A percentile compares a stretch with the other conserved stretches of the same genome.
Conservation (phyloP, 2,888 invertebrate species). For the Incurvaria masculella region DNA sequence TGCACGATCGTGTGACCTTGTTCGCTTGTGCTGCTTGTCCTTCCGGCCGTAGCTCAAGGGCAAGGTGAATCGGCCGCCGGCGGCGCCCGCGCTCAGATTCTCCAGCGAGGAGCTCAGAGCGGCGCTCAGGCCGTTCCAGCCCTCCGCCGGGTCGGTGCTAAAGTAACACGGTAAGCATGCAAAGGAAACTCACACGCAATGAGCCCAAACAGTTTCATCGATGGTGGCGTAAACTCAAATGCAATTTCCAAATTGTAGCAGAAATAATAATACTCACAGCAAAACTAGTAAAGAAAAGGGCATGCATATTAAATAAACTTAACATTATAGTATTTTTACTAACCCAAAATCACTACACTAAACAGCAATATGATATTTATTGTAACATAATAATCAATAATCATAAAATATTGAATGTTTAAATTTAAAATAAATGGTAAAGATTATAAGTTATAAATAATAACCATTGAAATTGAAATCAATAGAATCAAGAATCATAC, state of each 20-base stretch:
- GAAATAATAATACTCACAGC: too few species aligned
- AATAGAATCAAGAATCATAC: background rate
- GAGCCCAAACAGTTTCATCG: too few species aligned
- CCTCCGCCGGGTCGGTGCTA: conserved; percentile 28
- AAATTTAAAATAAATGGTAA: background rate
- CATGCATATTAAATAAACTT: too few species aligned
- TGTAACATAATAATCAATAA: too few species aligned
- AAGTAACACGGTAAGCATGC: conserved; percentile 3
- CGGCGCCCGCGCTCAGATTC: conserved; percentile 56
- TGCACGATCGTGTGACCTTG: conserved; percentile 66
- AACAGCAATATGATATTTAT: too few species aligned
- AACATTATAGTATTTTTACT: too few species aligned
- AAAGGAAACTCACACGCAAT: too few species aligned
- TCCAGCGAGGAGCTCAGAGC: conserved; percentile 61
- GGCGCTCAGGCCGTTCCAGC: conserved; percentile 32
- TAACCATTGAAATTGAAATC: background rate
- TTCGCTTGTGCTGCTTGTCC: conserved; percentile 75
- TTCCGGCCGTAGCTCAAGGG: conserved; percentile 76
- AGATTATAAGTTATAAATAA: background rate
- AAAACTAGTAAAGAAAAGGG: too few species aligned
- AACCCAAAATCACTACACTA: too few species aligned
- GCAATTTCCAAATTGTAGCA: too few species aligned
- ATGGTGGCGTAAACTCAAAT: too few species aligned
- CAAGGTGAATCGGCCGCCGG: conserved; percentile 61
- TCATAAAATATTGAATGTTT: too few species aligned